Conservation (phyloP, 2,113 vertebrate species). For the Suricata suricatta region DNA sequence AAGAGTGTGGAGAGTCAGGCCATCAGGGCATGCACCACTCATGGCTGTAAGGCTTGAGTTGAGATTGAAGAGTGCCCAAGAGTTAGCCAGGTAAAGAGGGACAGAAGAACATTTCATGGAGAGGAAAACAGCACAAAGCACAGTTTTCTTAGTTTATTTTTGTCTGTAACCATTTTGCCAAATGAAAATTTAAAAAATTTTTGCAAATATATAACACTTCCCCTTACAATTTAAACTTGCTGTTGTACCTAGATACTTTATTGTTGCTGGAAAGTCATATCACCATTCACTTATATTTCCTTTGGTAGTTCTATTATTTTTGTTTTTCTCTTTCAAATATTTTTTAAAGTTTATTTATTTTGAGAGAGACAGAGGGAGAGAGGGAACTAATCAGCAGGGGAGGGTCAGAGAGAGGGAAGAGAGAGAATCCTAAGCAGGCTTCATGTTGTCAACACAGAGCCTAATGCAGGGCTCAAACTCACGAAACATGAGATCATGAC, state of each 20-base stretch:
- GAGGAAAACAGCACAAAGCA: not conserved
- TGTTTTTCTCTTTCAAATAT: not conserved
- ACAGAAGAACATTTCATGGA: not conserved
- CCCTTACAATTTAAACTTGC: not conserved
- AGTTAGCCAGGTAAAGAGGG: not conserved
- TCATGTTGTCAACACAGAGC: no score
- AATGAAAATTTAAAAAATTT: not conserved
- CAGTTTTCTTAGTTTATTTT: not conserved
- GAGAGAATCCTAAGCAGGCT: no score
- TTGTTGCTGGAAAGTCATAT: not conserved
- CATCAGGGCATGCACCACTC: no score
- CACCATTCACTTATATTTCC: not conserved
- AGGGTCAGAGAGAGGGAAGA: no score
- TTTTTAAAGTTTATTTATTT: no score
- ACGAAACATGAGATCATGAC: no score
- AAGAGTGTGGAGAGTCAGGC: not conserved
- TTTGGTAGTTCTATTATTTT: not conserved
- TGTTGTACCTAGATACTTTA: not conserved
- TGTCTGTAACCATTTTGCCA: not conserved
- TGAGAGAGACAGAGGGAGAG: no score
- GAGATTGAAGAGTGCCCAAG: not conserved
- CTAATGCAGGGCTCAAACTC: no score
- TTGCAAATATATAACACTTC: not conserved
- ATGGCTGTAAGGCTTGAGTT: not conserved
- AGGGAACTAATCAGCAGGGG: no score